Base-by-base conservation (phyloP, 2,113 vertebrate species). In the Sorex araneus region DNA sequence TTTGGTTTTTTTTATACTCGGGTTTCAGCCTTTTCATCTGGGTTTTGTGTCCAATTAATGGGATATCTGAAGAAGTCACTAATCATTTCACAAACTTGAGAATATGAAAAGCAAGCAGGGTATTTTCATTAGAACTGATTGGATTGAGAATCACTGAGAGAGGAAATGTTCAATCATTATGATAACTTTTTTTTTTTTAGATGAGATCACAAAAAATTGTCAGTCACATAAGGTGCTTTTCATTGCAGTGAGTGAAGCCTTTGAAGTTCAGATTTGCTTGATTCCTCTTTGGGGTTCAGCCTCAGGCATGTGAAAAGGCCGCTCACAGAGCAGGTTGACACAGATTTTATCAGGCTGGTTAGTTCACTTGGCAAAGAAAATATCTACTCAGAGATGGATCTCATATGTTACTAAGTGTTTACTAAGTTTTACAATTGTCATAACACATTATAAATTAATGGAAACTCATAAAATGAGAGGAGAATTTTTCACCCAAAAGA, bases 71-170 rank as follows among this genome's bases (percentile, higher is more conserved):
- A 81, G 85, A 92, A 96, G 94, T 84, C 69, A 74, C 94, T 81
- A 92, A 95, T 95, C 89, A 89, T 95, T 91, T 90, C 0, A 19
- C 93, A 96, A 95, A 93, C 84, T 84, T 93, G 85, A 90, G 79
- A 95, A 67, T 50, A 64, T 90, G 86, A 93, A 92, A 93, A 93
- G 86, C 92, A 54, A 78, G 69, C 80, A 89, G 94, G 69, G 95
- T 92, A 94, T 97, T 97, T 97, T 95, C 64, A 95, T 96, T 91
- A 87, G 66, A 86, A 90, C 67, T 63, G 95, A 94, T 96, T 97
- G 92, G 88, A 89, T 27, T 95, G 87, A 95, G 92, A 94, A 87
- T 93, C 82, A 96, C 85, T 92, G 95, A 66, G 3, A 92, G 89
- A 77, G 85, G 96, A 84, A 25, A 95, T 74, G 92, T 91, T 95